Evolutionary conservation across 2,113 vertebrate species (phyloP).

Genomic region (Bucco capensis): DNA sequence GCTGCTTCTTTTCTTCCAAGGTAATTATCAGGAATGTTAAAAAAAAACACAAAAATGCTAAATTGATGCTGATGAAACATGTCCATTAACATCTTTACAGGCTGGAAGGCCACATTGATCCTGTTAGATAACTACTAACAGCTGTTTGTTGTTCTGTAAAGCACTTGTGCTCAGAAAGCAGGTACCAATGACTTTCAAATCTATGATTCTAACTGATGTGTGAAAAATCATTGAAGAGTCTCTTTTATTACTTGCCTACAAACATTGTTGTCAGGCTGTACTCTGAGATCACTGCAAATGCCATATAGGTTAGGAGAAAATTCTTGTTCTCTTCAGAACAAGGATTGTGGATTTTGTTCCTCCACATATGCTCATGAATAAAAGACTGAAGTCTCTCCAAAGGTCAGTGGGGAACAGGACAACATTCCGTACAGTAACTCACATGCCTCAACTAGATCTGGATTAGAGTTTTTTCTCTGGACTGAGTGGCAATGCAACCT

Average conservation of each 20-base stretch:
- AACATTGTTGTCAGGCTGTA: conserved; percentile 30
- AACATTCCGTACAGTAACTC: not conserved
- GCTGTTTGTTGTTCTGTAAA: conserved; percentile 46
- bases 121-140: conserved; percentile 16
- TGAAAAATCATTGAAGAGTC: conserved; percentile 54
- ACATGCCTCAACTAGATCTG: not conserved
- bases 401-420: not conserved
- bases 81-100: conserved; percentile 12
- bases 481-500: not conserved
- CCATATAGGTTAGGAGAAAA: conserved; percentile 3
- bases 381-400: not conserved
- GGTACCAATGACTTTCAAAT: conserved; percentile 51
- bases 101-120: conserved; percentile 21
- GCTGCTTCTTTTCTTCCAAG: not conserved
- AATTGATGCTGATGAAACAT: conserved; percentile 9
- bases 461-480: not conserved
- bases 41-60: not conserved
- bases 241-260: conserved; percentile 50
- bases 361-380: not conserved
- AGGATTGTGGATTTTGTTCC: not conserved
- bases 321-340: conserved; percentile 10
- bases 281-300: conserved; percentile 61
- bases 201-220: too few species aligned
- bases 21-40: not conserved
- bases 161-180: conserved; percentile 54